Evolutionary conservation across 2,113 vertebrate species (phyloP).

Genomic region (Dissostichus mawsoni): DNA sequence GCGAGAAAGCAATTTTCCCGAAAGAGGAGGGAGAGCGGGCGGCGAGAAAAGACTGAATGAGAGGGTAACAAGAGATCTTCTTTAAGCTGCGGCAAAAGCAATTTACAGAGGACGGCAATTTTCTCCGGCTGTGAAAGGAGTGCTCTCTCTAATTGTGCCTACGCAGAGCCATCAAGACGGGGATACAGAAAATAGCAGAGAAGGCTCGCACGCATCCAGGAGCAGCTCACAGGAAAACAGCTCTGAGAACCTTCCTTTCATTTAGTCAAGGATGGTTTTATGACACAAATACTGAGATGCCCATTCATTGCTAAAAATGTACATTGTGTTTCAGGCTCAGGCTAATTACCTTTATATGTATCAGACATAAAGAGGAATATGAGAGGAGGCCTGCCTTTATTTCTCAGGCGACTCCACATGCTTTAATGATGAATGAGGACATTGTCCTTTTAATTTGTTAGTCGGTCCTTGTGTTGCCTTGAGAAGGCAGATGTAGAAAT

Average conservation of each 20-base stretch:
- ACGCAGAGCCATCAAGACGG: slow-evolving; percentile 68
- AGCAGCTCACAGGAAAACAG: slow-evolving; percentile 47
- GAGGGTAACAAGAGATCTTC: slow-evolving; percentile 79
- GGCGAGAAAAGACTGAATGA: slow-evolving; percentile 59
- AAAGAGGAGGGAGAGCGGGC: slow-evolving; percentile 58
- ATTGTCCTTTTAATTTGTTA: slow-evolving; percentile 73
- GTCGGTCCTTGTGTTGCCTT: slow-evolving; percentile 62
- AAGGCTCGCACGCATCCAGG: slow-evolving; percentile 34
- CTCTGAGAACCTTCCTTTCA: slow-evolving; percentile 36
- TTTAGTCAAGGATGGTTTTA: slow-evolving; percentile 12
- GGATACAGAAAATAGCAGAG: slow-evolving; percentile 65
- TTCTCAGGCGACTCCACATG: slow-evolving; percentile 36
- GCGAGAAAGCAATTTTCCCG: slow-evolving; percentile 81
- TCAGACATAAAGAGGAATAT: slow-evolving; percentile 25
- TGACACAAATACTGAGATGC: slow-evolving; percentile 18
- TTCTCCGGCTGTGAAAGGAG: slow-evolving; percentile 79
- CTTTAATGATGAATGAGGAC: slow-evolving; percentile 64
- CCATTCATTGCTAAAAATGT: slow-evolving; percentile 23
- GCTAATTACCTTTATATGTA: slow-evolving; percentile 50
- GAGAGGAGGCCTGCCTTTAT: slow-evolving; percentile 34
- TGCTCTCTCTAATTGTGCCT: slow-evolving; percentile 77
- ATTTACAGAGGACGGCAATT: slow-evolving; percentile 83
- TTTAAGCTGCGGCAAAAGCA: slow-evolving; percentile 82
- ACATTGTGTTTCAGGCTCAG: slow-evolving; percentile 22
- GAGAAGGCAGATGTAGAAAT: slow-evolving; percentile 79